Conservation (phyloP, 2,888 invertebrate species). For the Sinopyrophorus schimmeli region DNA sequence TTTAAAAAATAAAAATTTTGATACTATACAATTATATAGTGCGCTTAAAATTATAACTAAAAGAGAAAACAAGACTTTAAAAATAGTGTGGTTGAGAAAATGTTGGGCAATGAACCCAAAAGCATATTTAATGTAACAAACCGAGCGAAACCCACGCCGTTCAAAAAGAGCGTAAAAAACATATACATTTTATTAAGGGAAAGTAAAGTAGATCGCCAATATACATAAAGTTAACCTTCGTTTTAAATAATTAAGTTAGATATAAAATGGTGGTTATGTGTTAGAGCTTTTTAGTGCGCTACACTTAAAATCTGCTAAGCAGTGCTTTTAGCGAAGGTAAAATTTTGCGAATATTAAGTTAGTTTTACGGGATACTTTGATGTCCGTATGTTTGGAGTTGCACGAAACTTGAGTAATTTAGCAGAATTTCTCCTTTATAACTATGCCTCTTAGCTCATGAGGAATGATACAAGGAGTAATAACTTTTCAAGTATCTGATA, state of each 20-base stretch:
- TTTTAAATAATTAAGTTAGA: slow-evolving; percentile 9
- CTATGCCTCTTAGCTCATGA: slow-evolving; percentile 13
- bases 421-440: slow-evolving; percentile 20
- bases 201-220: too few relatives aligned
- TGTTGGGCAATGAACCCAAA: too few relatives aligned
- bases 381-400: slow-evolving; percentile 18
- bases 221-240: too few relatives aligned
- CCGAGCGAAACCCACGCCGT: too few relatives aligned
- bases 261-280: slow-evolving; percentile 7
- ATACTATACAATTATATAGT: too few relatives aligned
- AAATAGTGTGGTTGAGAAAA: too few relatives aligned
- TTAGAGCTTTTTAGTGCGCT: slow-evolving; percentile 8
- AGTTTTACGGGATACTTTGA: slow-evolving; percentile 20
- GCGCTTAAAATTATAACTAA: too few relatives aligned
- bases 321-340: slow-evolving; percentile 18
- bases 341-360: slow-evolving; percentile 18
- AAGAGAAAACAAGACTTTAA: too few relatives aligned
- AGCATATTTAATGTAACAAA: too few relatives aligned
- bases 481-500: slow-evolving; percentile 21
- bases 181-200: too few relatives aligned
- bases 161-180: too few relatives aligned
- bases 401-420: slow-evolving; percentile 20
- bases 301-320: slow-evolving; percentile 14
- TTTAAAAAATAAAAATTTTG: too few relatives aligned
- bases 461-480: slow-evolving; percentile 17